Conservation (phyloP, 2,888 invertebrate species). For the Cataglyphis altisquamis region DNA sequence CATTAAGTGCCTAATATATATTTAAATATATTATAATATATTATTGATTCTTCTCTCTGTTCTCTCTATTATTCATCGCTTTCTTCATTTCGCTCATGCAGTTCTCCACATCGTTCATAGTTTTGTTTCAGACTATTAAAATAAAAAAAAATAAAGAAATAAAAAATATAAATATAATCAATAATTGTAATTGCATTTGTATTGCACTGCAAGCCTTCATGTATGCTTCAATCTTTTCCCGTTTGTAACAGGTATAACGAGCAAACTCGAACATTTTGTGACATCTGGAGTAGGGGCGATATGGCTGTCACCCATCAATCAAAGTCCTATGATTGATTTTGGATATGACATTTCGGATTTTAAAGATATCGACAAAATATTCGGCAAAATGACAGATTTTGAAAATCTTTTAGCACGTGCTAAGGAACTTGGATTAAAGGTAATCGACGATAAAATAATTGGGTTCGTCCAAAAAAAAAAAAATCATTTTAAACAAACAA, state of each 20-base stretch:
- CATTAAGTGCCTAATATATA: neutral
- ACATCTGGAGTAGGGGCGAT: constrained; percentile 91
- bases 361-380: constrained; percentile 90
- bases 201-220: neutral
- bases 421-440: constrained; percentile 87
- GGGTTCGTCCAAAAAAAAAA: neutral
- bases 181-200: neutral
- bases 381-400: constrained; percentile 92
- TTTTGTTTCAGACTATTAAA: neutral
- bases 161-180: too few relatives aligned
- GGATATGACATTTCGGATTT: constrained; percentile 96
- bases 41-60: neutral
- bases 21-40: neutral
- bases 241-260: constrained; percentile 87
- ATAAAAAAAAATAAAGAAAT: too few relatives aligned
- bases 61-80: neutral
- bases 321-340: constrained; percentile 94
- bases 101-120: neutral
- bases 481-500: neutral
- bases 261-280: constrained; percentile 89
- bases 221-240: neutral
- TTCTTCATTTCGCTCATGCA: neutral
- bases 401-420: constrained; percentile 88
- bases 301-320: constrained; percentile 95
- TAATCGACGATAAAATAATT: constrained; percentile 15